Evolutionary conservation across 2,113 vertebrate species (phyloP), one percentile per base, ranked within the genome.

Genomic region (Morone chrysops): DNA sequence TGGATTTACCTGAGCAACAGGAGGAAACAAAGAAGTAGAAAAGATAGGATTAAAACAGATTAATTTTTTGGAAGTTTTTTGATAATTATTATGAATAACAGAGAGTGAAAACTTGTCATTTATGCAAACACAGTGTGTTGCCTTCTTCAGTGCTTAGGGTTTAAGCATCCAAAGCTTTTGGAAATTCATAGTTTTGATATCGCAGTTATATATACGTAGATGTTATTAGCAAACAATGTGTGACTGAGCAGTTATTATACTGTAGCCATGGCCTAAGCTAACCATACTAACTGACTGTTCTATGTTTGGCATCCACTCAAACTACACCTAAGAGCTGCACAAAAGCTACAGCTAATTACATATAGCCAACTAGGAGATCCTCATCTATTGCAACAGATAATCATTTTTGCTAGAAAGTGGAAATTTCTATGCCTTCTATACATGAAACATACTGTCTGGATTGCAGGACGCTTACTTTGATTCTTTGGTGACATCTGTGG

Each of bases 1-100:
- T 17, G 25, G 72, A 16, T 91, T 86, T 79, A 85, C 8, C 31
- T 68, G 70, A 81, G 90, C 89, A 92, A 90, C 84, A 92, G 87
- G 87, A 81, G 78, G 56, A 6, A 59, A 8, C 9, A 40, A 86
- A 12, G 38, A 72, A 20, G 6, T 0, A 47, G 54, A 70, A 59
- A 65, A 48, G 11, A 47, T 2, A 17, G 9, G 57, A 51, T 40
- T 43, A 48, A 8, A 59, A 57, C 11, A 57, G 48, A 63, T 57
- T 48, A 1, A 14, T 3, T 20, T 75, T 54, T 31, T 57, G 3
- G 18, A 54, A 14, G 5, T 8, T 5, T 40, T 63, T 38, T 40
- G 2, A 54, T 31, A 31, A 53, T 60, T 53, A 17, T 16, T 60
- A 73, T 20, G n/a, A n/a, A 43, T 69, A 20, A 36, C 54, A 50